These are phyloP conservation scores for Anas bernieri DNA, from an alignment of 2,797 vertebrate species.

Conservation along the genomic window DNA sequence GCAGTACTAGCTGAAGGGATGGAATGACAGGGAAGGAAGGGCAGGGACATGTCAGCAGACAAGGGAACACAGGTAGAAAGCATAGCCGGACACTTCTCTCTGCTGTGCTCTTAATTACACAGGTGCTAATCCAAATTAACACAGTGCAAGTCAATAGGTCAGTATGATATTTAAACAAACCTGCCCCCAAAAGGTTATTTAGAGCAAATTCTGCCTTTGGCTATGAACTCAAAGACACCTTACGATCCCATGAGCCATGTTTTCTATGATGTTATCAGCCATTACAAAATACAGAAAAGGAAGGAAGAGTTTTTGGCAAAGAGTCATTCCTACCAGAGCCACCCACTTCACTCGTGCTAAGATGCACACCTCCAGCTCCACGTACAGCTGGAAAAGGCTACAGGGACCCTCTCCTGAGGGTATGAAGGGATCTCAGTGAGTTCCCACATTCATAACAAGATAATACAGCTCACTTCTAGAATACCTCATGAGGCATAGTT, in stretches of 20 bases:
- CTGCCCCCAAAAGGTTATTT: background rate
- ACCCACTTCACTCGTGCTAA: background rate
- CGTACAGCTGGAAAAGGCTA: background rate
- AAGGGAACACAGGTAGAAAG: background rate
- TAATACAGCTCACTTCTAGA: background rate
- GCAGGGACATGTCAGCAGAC: background rate
- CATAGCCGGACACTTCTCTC: background rate
- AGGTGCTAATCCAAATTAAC: background rate
- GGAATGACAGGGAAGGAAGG: background rate
- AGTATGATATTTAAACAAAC: background rate
- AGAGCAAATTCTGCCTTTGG: background rate
- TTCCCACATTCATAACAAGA: background rate
- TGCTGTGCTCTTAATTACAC: background rate
- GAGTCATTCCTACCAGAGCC: background rate
- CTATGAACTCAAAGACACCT: background rate
- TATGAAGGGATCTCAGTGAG: background rate
- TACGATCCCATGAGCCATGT: background rate
- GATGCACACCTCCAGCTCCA: background rate
- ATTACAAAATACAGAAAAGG: background rate
- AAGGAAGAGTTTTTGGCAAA: background rate
- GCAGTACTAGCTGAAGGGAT: background rate
- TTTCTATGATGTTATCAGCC: background rate
- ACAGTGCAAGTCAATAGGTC: background rate
- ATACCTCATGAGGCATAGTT: background rate
- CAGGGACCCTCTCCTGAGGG: background rate